Conservation (phyloP, 2,113 vertebrate genomes). For the Ictalurus punctatus region DNA sequence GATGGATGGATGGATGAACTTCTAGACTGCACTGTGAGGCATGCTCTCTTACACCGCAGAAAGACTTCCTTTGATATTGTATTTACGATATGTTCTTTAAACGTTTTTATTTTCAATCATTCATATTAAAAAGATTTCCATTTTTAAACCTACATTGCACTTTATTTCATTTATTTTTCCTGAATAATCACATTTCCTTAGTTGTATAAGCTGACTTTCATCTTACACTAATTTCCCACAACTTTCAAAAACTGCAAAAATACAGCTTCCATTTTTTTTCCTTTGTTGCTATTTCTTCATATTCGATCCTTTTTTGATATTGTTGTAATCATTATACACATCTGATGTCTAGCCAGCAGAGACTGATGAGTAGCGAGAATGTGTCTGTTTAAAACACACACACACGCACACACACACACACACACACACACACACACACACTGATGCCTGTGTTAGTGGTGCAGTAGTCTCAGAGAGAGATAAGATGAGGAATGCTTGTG, state of each 20-base stretch:
- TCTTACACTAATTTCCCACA: background rate
- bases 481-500: slow-evolving; percentile 26
- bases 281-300: background rate
- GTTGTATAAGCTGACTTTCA: background rate
- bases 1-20: background rate
- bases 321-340: background rate
- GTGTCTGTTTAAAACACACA: background rate
- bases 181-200: background rate
- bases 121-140: background rate
- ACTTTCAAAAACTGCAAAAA: background rate
- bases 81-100: no score
- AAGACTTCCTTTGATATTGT: background rate
- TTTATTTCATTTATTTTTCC: background rate
- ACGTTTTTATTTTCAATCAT: background rate
- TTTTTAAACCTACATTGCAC: background rate
- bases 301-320: background rate
- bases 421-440: background rate
- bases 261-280: background rate
- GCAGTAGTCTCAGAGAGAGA: slow-evolving; percentile 23
- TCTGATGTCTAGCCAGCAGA: background rate
- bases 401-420: background rate
- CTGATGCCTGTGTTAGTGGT: background rate
- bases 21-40: background rate
- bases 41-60: background rate
- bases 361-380: background rate